phyloP scores from a whole-genome alignment of 1,140 invertebrate species.

The Harpegnathos saltator region DNA sequence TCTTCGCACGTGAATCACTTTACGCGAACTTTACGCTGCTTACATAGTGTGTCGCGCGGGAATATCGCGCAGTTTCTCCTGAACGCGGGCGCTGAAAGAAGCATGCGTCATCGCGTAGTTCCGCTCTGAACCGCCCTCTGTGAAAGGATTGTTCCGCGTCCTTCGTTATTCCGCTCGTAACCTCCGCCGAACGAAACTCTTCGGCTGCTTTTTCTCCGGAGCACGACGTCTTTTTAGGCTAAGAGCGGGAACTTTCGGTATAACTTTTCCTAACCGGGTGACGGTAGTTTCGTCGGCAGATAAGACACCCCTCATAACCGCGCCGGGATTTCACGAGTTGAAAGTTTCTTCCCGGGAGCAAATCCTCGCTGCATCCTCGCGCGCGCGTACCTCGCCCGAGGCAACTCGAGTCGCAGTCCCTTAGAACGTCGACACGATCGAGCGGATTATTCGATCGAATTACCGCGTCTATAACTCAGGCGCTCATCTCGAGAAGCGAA shows the following conservation, averaged over 20 bases:
- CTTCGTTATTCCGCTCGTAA: slow-evolving; percentile 40
- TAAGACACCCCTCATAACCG: slow-evolving; percentile 75
- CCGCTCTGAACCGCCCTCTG: background rate
- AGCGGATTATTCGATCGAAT: slow-evolving; percentile 69
- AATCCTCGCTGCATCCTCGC: slow-evolving; percentile 66
- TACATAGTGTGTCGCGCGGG: background rate
- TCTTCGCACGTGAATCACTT: background rate
- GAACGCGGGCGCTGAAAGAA: background rate
- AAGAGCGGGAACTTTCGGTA: slow-evolving; percentile 67
- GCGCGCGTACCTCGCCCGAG: slow-evolving; percentile 25
- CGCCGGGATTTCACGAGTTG: slow-evolving; percentile 71
- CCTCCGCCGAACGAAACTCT: slow-evolving; percentile 54
- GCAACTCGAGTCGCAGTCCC: slow-evolving; percentile 63
- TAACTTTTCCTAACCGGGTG: slow-evolving; percentile 76
- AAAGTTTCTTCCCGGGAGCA: slow-evolving; percentile 72
- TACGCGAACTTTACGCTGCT: slow-evolving; percentile 1
- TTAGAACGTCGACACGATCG: slow-evolving; percentile 61
- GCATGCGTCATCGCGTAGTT: slow-evolving; percentile 17
- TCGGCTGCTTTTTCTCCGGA: slow-evolving; percentile 20
- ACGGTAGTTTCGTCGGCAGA: slow-evolving; percentile 72
- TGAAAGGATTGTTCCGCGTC: slow-evolving; percentile 43
- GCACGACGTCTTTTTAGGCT: slow-evolving; percentile 65
- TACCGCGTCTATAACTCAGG: slow-evolving; percentile 19
- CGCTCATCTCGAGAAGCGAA: background rate
- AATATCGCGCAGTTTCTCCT: background rate